Evolutionary conservation across 2,888 invertebrate species (phyloP).

Genomic region (Andrena marginata): DNA sequence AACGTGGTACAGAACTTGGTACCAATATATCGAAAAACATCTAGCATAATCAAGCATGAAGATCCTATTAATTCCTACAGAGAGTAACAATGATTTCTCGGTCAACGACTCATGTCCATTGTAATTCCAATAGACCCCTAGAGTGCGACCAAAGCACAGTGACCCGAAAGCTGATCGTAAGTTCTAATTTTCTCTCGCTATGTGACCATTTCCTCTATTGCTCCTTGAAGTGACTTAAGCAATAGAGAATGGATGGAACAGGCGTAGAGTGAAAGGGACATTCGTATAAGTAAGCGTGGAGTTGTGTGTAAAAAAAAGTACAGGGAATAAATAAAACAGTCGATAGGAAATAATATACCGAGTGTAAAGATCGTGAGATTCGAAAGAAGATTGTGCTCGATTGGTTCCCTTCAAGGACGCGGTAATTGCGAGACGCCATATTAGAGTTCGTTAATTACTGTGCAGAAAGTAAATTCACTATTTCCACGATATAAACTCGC

Average conservation of each 20-base stretch:
- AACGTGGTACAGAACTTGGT: no score
- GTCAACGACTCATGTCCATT: constrained; percentile 8
- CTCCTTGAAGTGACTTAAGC: constrained; percentile 20
- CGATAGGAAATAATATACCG: neutral
- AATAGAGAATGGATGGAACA: constrained; percentile 28
- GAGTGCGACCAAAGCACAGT: constrained; percentile 13
- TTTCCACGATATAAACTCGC: neutral
- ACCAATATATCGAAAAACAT: no score
- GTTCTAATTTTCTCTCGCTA: constrained; percentile 41
- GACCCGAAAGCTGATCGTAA: constrained; percentile 29
- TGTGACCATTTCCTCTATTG: constrained; percentile 38
- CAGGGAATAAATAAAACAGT: neutral
- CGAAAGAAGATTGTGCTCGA: neutral
- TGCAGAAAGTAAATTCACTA: constrained; percentile 9
- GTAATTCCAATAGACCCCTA: constrained; percentile 10
- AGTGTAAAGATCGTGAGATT: neutral
- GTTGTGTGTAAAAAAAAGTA: neutral
- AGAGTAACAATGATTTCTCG: constrained; percentile 1
- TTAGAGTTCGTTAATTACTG: neutral
- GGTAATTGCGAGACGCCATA: neutral
- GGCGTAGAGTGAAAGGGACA: constrained; percentile 19
- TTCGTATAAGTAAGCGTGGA: neutral
- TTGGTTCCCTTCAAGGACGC: neutral
- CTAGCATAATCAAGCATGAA: neutral
- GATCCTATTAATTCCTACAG: neutral